These are phyloP conservation scores for Hydropsyche betteni DNA, from an alignment of 2,888 invertebrate genomes.

Conservation along the genomic window DNA sequence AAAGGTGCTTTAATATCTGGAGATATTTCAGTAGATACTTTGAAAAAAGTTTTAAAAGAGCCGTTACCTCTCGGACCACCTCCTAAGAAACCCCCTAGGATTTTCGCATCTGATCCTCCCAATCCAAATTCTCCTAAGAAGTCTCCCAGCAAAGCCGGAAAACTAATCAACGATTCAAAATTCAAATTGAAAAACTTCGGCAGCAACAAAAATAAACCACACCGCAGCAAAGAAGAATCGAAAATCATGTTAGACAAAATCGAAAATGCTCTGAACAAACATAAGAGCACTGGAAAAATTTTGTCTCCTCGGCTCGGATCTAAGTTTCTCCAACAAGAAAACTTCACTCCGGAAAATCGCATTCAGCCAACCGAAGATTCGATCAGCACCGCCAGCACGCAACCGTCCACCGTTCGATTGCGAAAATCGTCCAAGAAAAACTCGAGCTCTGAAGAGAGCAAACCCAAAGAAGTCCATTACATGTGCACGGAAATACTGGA, in stretches of 20 bases:
- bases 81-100: slow-evolving; percentile 79
- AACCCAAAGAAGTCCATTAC: slow-evolving; percentile 63
- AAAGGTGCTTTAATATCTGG: slow-evolving; percentile 3
- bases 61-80: slow-evolving; percentile 76
- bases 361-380: slow-evolving; percentile 41
- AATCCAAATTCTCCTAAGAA: slow-evolving; percentile 41
- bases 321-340: background rate
- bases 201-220: slow-evolving; percentile 48
- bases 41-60: slow-evolving; percentile 72
- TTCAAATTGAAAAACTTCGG: slow-evolving; percentile 34
- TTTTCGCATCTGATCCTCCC: slow-evolving; percentile 62
- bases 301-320: slow-evolving; percentile 43
- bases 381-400: slow-evolving; percentile 55
- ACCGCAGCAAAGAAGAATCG: slow-evolving; percentile 60
- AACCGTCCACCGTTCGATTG: slow-evolving; percentile 55
- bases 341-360: background rate
- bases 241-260: slow-evolving; percentile 73
- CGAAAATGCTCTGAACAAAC: slow-evolving; percentile 68
- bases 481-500: slow-evolving; percentile 64
- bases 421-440: slow-evolving; percentile 51
- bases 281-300: slow-evolving; percentile 56
- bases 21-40: slow-evolving; percentile 62
- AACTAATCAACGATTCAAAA: slow-evolving; percentile 12
- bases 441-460: slow-evolving; percentile 52
- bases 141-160: slow-evolving; percentile 14